These are phyloP conservation scores for Himalopsyche japonica DNA, from an alignment of 2,888 invertebrate species.

Conservation along the genomic window DNA sequence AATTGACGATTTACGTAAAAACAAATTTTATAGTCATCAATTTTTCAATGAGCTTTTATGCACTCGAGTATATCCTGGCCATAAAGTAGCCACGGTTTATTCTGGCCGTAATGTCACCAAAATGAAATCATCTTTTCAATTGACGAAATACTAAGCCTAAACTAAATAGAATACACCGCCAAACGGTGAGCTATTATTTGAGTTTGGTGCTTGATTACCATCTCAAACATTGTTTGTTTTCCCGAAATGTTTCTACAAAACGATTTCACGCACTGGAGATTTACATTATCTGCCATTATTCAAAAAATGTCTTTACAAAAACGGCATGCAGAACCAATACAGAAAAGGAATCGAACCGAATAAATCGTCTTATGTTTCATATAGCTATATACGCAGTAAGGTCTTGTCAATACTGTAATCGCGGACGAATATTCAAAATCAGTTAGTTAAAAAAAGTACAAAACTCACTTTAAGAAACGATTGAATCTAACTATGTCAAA, in stretches of 20 bases:
- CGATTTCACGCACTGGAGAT: constrained; percentile 20
- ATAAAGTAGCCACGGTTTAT: not conserved
- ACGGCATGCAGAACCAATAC: not conserved
- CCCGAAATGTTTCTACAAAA: constrained; percentile 8
- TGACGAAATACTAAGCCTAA: not conserved
- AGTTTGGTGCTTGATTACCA: not conserved
- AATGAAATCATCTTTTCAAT: not conserved
- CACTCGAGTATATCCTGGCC: too few relatives aligned
- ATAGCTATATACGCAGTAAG: not conserved
- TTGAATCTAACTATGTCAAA: too few relatives aligned
- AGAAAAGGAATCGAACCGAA: not conserved
- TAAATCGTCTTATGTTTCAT: not conserved
- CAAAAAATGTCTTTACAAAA: not conserved
- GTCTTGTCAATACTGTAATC: not conserved
- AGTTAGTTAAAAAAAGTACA: too few relatives aligned
- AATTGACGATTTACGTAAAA: too few relatives aligned
- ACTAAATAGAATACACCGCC: not conserved
- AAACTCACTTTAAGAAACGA: too few relatives aligned
- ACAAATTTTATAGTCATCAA: too few relatives aligned
- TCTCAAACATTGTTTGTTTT: not conserved
- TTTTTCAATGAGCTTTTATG: too few relatives aligned
- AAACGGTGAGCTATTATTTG: not conserved
- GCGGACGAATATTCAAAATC: not conserved
- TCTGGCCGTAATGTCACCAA: not conserved
- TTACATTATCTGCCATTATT: constrained; percentile 14